Evolutionary conservation across 2,888 invertebrate species (phyloP).

Genomic region (Syrista parreyssii): DNA sequence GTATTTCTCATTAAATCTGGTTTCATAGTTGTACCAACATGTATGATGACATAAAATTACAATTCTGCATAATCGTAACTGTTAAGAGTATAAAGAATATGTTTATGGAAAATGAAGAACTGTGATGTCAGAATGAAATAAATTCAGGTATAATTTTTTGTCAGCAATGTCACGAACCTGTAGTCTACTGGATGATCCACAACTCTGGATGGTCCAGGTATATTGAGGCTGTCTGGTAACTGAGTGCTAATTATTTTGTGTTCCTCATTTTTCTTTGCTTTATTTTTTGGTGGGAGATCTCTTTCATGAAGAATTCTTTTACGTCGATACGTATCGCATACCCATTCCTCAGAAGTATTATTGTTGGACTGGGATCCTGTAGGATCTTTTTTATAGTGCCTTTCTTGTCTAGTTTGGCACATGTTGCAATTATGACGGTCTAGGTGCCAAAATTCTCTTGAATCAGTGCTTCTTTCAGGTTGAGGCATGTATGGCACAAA

Average conservation of each 20-base stretch:
- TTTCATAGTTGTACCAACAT: background rate
- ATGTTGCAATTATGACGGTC: conserved; percentile 44
- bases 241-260: conserved; percentile 39
- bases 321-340: conserved; percentile 41
- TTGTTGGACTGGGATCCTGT: conserved; percentile 8
- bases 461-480: conserved; percentile 33
- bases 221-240: conserved; percentile 43
- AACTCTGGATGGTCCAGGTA: conserved; percentile 59
- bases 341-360: conserved; percentile 26
- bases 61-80: background rate
- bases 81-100: background rate
- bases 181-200: conserved; percentile 53
- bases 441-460: conserved; percentile 40
- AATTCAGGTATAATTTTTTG: background rate
- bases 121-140: background rate
- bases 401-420: conserved; percentile 45
- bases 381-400: conserved; percentile 33
- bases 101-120: background rate
- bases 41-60: background rate
- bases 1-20: background rate
- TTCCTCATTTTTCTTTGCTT: conserved; percentile 39
- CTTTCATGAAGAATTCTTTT: conserved; percentile 40
- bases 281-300: conserved; percentile 38
- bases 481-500: conserved; percentile 44
- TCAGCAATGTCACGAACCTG: conserved; percentile 38